Evolutionary conservation across 2,888 invertebrate genomes (phyloP).

Genomic region (Acrobasis consociella): DNA sequence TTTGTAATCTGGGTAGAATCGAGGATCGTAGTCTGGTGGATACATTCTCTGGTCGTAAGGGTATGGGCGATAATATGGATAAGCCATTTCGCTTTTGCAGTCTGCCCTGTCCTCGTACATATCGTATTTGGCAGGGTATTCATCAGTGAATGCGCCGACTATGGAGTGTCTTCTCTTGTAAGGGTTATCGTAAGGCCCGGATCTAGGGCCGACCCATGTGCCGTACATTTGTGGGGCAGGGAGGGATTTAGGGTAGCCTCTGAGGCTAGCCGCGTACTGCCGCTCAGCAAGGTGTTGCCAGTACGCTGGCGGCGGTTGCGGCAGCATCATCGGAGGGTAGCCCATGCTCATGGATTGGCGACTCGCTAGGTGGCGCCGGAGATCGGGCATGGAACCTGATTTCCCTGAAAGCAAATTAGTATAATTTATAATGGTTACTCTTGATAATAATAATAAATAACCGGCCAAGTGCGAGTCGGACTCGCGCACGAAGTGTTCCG

Average conservation of each 20-base stretch:
- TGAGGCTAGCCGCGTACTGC: constrained; percentile 70
- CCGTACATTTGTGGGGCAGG: constrained; percentile 64
- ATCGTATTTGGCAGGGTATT: constrained; percentile 70
- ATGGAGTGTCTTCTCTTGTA: constrained; percentile 81
- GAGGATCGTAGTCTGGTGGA: constrained; percentile 70
- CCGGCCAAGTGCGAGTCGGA: no score
- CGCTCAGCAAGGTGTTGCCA: constrained; percentile 74
- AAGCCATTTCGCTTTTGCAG: constrained; percentile 74
- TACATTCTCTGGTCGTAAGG: constrained; percentile 65
- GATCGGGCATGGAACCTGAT: constrained; percentile 78
- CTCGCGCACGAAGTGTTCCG: no score
- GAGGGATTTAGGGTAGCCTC: constrained; percentile 67
- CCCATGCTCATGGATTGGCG: constrained; percentile 68
- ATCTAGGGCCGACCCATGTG: constrained; percentile 75
- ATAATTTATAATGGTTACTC: no score
- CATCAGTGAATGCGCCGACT: constrained; percentile 76
- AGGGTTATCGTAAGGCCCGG: constrained; percentile 75
- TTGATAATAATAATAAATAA: no score
- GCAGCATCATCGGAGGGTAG: constrained; percentile 63
- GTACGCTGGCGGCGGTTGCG: constrained; percentile 71
- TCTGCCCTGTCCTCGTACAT: constrained; percentile 70
- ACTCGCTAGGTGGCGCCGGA: constrained; percentile 67
- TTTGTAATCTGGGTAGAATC: constrained; percentile 68
- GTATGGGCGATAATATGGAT: constrained; percentile 64
- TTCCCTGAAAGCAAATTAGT: constrained; percentile 57